A percentile compares a stretch with the other conserved stretches of the same genome.
Conservation (phyloP, 2,797 vertebrate genomes). For the Masticophis lateralis region DNA sequence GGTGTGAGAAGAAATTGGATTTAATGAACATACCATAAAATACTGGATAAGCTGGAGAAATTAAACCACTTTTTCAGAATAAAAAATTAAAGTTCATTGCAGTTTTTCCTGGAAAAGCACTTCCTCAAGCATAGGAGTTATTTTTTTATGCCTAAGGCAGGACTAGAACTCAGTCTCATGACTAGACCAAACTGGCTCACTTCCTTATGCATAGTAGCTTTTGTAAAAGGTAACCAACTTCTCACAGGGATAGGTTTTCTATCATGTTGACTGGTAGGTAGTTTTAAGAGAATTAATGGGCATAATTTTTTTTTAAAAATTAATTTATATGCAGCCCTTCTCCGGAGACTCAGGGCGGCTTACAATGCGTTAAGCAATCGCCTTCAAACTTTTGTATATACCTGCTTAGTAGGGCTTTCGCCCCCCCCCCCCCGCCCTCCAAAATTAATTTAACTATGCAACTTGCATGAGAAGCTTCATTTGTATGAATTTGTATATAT, state of each 20-base stretch:
- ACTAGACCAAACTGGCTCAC: background rate
- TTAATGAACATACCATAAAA: background rate
- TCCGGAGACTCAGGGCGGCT: too few species aligned
- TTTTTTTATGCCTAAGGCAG: background rate
- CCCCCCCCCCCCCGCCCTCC: too few species aligned
- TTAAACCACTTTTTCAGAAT: background rate
- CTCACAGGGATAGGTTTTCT: background rate
- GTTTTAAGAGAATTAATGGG: background rate
- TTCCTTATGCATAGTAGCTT: background rate
- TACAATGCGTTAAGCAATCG: too few species aligned
- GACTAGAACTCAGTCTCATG: background rate
- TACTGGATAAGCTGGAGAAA: background rate
- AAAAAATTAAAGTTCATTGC: background rate
- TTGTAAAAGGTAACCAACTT: background rate
- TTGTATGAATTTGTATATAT: background rate
- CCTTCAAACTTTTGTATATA: too few species aligned
- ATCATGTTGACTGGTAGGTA: background rate
- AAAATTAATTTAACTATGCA: background rate
- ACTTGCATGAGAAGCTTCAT: background rate
- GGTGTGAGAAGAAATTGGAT: background rate
- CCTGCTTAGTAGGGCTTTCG: too few species aligned
- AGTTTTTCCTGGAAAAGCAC: background rate
- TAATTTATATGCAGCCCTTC: too few species aligned
- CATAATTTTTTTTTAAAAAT: too few species aligned
- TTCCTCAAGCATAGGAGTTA: background rate